Evolutionary conservation across 1,140 invertebrate species (phyloP).

Genomic region (Drosophila novamexicana): DNA sequence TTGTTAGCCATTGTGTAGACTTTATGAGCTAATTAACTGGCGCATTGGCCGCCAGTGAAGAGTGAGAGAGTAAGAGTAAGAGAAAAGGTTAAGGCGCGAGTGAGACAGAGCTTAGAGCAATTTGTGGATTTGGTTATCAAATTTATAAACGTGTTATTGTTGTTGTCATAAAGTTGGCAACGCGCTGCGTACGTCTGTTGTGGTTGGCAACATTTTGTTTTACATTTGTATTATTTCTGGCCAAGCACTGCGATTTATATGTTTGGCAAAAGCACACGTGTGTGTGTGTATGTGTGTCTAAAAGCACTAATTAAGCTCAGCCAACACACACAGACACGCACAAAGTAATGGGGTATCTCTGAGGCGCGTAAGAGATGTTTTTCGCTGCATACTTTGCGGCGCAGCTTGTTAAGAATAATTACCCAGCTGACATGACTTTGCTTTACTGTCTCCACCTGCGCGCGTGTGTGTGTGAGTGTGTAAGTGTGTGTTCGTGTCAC

Average conservation of each 20-base stretch:
- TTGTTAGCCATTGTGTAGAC: conserved; percentile 78
- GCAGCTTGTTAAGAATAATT: conserved; percentile 46
- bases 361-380: conserved; percentile 45
- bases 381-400: conserved; percentile 58
- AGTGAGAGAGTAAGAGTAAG: too few relatives aligned
- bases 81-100: neutral
- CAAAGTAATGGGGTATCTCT: conserved; percentile 3
- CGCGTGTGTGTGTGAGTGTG: neutral
- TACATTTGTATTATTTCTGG: conserved; percentile 8
- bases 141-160: conserved; percentile 13
- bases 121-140: conserved; percentile 17
- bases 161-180: conserved; percentile 29
- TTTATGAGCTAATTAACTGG: conserved; percentile 82
- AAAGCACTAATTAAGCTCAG: conserved; percentile 59
- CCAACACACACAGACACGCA: conserved; percentile 7
- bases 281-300: conserved; percentile 18
- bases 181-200: conserved; percentile 25
- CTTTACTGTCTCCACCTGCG: conserved; percentile 2
- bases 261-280: conserved; percentile 29
- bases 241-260: conserved; percentile 33
- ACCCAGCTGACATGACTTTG: conserved; percentile 37
- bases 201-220: conserved; percentile 37
- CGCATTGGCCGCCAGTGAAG: conserved; percentile 55
- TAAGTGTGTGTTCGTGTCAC: conserved; percentile 27
- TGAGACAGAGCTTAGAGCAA: neutral